phyloP scores from a whole-genome alignment of 2,888 invertebrate species.

The Omphaloscelis lunosa region DNA sequence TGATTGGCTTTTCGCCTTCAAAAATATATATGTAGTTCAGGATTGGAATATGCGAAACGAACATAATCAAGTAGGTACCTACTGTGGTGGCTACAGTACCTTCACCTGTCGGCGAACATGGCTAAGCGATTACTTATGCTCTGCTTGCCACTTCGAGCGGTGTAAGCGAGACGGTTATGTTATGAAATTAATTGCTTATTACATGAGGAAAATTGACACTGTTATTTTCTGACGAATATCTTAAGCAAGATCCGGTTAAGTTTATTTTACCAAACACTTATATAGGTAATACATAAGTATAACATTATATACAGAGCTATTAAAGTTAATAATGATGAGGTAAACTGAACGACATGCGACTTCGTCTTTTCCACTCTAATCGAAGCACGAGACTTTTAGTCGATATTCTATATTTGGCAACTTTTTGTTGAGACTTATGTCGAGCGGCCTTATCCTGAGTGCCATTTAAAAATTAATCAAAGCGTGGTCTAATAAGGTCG shows the following conservation, averaged over 20 bases:
- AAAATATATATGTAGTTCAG: not conserved
- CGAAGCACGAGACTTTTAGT: not conserved
- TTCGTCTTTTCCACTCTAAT: not conserved
- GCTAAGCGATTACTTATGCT: slow-evolving; percentile 21
- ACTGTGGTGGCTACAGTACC: slow-evolving; percentile 4
- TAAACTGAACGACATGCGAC: slow-evolving; percentile 4
- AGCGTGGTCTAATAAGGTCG: slow-evolving; percentile 13
- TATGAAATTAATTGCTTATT: slow-evolving; percentile 50
- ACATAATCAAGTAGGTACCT: not conserved
- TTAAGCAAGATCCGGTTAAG: slow-evolving; percentile 41
- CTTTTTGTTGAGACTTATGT: slow-evolving; percentile 3
- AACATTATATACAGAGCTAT: slow-evolving; percentile 1
- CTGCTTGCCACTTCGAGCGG: slow-evolving; percentile 4
- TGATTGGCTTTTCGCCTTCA: slow-evolving; percentile 17
- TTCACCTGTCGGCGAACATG: not conserved
- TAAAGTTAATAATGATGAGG: slow-evolving; percentile 9
- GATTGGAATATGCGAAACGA: slow-evolving; percentile 9
- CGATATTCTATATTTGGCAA: not conserved
- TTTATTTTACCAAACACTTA: not conserved
- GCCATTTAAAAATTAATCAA: slow-evolving; percentile 11
- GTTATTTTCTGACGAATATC: slow-evolving; percentile 40
- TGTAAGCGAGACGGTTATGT: slow-evolving; percentile 28
- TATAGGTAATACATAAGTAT: not conserved
- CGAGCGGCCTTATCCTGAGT: not conserved
- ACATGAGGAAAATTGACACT: slow-evolving; percentile 53